Base-by-base conservation (phyloP, 2,888 invertebrate species). In the Caenorhabditis sp. region DNA sequence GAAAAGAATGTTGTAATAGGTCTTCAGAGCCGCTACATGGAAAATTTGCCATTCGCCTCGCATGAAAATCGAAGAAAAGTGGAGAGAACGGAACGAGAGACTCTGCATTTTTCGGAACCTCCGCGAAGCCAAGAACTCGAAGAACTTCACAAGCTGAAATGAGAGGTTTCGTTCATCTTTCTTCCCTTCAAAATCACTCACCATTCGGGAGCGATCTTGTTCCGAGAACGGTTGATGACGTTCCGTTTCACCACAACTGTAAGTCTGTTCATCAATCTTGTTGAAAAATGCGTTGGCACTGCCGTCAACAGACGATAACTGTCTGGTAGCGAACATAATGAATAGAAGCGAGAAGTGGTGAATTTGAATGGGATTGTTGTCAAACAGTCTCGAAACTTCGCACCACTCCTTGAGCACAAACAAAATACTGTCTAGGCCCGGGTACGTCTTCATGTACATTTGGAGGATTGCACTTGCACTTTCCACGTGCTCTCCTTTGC, bases 1-100 rank as follows among this genome's bases (percentile, higher is more conserved):
- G 78, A 85, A 86, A 40, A 85, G 53, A 50, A 85, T 62, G 32
- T 85, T 84, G 70, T 86, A 83, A 53, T 83, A 86, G 28, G 84
- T 84, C 35, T 78, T 79, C 18, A 82, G 69, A 2, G 82, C 78
- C 2, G 82, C 78, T 40, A 61, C 47, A 24, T 86, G 86, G 60
- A 79, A 76, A 11, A 64, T 53, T 20, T 80, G 67, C 86, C 86
- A 86, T 68, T 86, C 77, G 4, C 84, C 84, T 5, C 84, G 70
- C 47, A 58, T 65, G 61, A 84, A 86, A 26, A 80, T 40, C 3
- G 86, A 78, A 3, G 61, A 47, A n/a, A 77, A 80, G 11, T 77
- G 65, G 24, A 85, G 69, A 0, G 76, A 13, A 11, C 50, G 51
- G 60, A 81, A 85, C 4, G 69, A 74, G 37, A 85, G 58, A 35